Conservation (phyloP, 2,113 vertebrate genomes). For the Syngnathus typhle region DNA sequence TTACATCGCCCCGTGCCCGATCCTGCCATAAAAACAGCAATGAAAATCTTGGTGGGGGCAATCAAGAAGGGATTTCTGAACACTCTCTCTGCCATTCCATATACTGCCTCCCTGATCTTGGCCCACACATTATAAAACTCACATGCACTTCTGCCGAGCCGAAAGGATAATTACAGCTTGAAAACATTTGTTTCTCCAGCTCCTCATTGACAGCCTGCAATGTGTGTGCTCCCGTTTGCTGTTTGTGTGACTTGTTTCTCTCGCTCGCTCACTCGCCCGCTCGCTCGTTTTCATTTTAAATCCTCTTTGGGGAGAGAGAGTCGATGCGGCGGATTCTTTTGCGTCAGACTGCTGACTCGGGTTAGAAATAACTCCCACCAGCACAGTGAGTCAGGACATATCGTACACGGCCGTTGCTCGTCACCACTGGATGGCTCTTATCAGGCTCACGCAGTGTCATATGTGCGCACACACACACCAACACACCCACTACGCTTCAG, state of each 20-base stretch:
- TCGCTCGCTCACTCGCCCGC: constrained; percentile 10
- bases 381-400: constrained; percentile 60
- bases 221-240: constrained; percentile 27
- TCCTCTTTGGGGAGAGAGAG: constrained; percentile 51
- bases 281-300: constrained; percentile 46
- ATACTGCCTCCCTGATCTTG: background rate
- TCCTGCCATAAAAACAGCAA: background rate
- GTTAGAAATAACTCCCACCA: constrained; percentile 70
- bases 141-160: constrained; percentile 25
- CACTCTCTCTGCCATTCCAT: constrained; percentile 3
- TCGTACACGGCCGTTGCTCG: constrained; percentile 43
- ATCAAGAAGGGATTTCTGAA: constrained; percentile 18
- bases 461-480: background rate
- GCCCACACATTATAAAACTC: constrained; percentile 15
- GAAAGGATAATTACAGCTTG: constrained; percentile 32
- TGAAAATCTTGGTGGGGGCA: background rate
- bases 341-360: constrained; percentile 58
- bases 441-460: constrained; percentile 23
- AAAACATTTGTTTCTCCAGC: constrained; percentile 13
- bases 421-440: constrained; percentile 51
- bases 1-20: background rate
- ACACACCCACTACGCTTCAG: constrained; percentile 16
- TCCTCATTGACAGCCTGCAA: constrained; percentile 15
- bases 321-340: constrained; percentile 51
- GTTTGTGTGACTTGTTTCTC: constrained; percentile 19